phyloP scores from a whole-genome alignment of 2,888 invertebrate species.

The Lepidonotus clava region DNA sequence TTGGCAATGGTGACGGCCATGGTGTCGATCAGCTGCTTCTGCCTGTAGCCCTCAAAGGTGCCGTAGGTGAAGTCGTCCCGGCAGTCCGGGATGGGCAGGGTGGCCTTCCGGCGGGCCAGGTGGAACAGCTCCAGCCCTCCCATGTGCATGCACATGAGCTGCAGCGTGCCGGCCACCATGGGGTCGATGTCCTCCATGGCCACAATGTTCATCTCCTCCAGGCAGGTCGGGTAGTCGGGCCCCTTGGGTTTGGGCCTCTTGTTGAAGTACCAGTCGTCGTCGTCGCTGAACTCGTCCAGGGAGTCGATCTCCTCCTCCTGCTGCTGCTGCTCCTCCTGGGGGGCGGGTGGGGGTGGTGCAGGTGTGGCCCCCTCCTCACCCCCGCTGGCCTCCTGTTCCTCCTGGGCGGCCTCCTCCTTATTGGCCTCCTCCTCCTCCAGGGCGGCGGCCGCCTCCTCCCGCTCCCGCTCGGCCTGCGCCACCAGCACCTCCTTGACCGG shows the following conservation, averaged over 20 bases:
- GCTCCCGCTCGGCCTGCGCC: too few species aligned
- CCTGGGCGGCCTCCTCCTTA: not conserved
- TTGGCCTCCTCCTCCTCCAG: too few species aligned
- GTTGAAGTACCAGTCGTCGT: not conserved
- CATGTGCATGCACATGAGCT: not conserved
- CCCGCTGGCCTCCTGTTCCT: not conserved
- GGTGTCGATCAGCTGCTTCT: not conserved
- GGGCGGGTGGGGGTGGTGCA: not conserved
- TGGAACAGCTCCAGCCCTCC: not conserved
- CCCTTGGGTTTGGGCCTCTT: not conserved
- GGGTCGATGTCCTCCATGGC: constrained; percentile 21
- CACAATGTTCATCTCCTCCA: constrained; percentile 30
- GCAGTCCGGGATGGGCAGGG: not conserved
- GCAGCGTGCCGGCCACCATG: not conserved
- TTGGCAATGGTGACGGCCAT: not conserved
- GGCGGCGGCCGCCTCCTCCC: too few species aligned
- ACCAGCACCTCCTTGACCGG: too few species aligned
- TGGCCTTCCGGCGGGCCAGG: constrained; percentile 11
- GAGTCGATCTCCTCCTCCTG: not conserved
- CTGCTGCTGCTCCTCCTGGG: not conserved
- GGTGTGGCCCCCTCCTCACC: not conserved
- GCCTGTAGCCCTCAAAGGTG: not conserved
- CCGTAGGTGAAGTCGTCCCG: constrained; percentile 15
- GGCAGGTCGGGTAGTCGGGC: constrained; percentile 7
- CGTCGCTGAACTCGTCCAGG: not conserved